Evolutionary conservation across 2,797 vertebrate genomes (phyloP).

Genomic region (Rhyacichthys aspro): DNA sequence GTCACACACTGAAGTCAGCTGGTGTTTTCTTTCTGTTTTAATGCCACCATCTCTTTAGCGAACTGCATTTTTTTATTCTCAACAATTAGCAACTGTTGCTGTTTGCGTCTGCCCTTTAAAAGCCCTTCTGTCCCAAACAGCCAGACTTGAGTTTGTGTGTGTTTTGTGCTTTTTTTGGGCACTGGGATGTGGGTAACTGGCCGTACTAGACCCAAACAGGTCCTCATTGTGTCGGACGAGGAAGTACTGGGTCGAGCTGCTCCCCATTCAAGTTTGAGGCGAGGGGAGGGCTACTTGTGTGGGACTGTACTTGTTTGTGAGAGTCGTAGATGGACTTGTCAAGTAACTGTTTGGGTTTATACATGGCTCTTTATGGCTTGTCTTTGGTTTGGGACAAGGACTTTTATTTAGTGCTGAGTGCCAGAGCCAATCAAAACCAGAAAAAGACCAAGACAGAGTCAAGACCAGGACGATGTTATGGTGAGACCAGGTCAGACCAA

Average conservation of each 20-base stretch:
- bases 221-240: conserved; percentile 64
- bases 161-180: conserved; percentile 45
- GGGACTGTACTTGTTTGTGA: conserved; percentile 11
- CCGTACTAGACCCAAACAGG: conserved; percentile 59
- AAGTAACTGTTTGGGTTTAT: too few relatives aligned
- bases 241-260: conserved; percentile 55
- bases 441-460: too few relatives aligned
- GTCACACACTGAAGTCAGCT: conserved; percentile 21
- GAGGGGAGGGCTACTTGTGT: conserved; percentile 1
- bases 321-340: too few relatives aligned
- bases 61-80: conserved; percentile 30
- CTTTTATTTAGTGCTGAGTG: too few relatives aligned
- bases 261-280: conserved; percentile 55
- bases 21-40: conserved; percentile 35
- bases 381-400: too few relatives aligned
- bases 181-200: conserved; percentile 47
- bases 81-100: conserved; percentile 63
- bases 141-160: conserved; percentile 46
- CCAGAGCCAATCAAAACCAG: too few relatives aligned
- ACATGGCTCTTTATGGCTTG: too few relatives aligned
- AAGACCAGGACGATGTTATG: too few relatives aligned
- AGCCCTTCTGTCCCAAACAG: conserved; percentile 62
- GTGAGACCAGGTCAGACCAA: too few relatives aligned
- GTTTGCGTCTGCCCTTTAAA: conserved; percentile 60
- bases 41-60: conserved; percentile 20